Percentiles rank a stretch among this genome's conserved stretches.
Evolutionary conservation across 1,140 invertebrate genomes (phyloP).

Genomic region (Anthonomus grandis): DNA sequence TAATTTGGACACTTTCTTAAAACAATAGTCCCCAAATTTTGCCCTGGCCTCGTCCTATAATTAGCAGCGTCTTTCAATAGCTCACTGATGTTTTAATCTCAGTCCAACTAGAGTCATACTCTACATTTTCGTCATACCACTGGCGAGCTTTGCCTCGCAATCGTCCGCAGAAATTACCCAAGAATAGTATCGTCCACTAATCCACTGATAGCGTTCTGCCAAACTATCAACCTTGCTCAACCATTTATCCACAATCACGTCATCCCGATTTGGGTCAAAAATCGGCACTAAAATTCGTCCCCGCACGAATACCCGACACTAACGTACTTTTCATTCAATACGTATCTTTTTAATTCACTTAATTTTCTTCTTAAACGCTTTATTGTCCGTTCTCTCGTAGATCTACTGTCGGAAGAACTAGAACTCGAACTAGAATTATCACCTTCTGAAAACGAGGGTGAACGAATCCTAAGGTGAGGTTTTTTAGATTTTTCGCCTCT

Average conservation of each 20-base stretch:
- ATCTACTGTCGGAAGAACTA: background rate
- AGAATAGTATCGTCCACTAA: background rate
- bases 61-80: constrained; percentile 18
- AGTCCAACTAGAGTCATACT: background rate
- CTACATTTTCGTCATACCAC: background rate
- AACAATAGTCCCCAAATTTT: constrained; percentile 24
- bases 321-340: too few species aligned
- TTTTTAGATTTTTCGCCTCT: background rate
- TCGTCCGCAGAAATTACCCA: background rate
- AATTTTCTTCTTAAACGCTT: background rate
- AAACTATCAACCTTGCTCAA: too few species aligned
- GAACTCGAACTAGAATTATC: background rate
- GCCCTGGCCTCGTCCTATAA: constrained; percentile 14
- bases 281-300: too few species aligned
- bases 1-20: constrained; percentile 22
- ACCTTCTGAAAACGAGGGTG: background rate
- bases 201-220: too few species aligned
- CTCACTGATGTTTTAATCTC: background rate
- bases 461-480: background rate
- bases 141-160: background rate
- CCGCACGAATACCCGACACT: too few species aligned
- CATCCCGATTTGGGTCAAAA: too few species aligned
- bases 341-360: background rate
- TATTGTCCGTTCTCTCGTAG: background rate
- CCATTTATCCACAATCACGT: too few species aligned